Base-by-base conservation (phyloP, 2,888 invertebrate genomes). In the Eutolmus rufibarbis region DNA sequence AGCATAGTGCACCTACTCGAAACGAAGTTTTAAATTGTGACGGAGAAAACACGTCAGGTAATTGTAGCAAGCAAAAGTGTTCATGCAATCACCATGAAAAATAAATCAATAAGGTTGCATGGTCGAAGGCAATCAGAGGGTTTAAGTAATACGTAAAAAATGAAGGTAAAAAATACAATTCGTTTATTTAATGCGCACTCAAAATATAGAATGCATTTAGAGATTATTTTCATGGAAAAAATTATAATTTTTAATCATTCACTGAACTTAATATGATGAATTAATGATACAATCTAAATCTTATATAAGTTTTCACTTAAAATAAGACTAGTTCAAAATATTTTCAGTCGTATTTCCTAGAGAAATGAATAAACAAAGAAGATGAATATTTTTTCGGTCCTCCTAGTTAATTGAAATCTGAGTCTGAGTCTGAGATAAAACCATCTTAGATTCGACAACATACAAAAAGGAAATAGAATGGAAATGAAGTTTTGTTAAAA, bases 71-170 rank as follows among this genome's bases (percentile, higher is more conserved):
- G 78, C 43, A 51, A 81, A 79, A 40, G 56, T 81, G 81, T 81
- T 81, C 81, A 81, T 81, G 56, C 81, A 56, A 81, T 81, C 81
- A 51, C 81, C 34, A 34, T 51, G 34, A 23, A 81, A 56, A 81
- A 81, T 81, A 81, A 76, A 81, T 81, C 81, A 81, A 81, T 81
- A 81, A 34, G 56, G 5, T 81, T 81, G 81, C 81, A 81, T 81
- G 81, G 56, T 31, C 9, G 46, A 28, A 12, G 12, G 81, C 81
- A 81, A 81, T 81, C 56, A 81, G 12, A 9, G 14, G 34, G 7
- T 46, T 56, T 56, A 79, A 31, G 40, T 23, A 51, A 78, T 23
- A 23, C 23, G 43, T 8, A 74, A 74, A 23, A 31, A 31, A 77
- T 14, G 16, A 37, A 51, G 51, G 19, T 51, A 51, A 16, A 81